phyloP scores from a whole-genome alignment of 2,797 vertebrate species.

The Pipistrellus nathusii region DNA sequence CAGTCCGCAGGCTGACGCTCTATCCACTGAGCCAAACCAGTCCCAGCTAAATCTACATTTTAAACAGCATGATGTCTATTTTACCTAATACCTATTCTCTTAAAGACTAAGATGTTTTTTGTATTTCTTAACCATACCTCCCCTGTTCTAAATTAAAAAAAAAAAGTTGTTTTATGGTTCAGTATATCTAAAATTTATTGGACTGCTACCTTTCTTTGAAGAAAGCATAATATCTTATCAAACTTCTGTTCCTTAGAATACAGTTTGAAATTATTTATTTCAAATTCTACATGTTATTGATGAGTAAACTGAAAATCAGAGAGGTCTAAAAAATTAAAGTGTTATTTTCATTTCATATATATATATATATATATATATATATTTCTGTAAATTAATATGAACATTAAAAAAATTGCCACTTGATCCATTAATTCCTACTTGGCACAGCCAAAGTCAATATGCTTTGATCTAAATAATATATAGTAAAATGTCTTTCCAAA shows the following conservation, averaged over 20 bases:
- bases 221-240: slow-evolving; percentile 51
- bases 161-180: too few species aligned
- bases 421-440: not conserved
- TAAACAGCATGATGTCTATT: not conserved
- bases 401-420: not conserved
- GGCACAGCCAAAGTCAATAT: not conserved
- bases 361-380: not conserved
- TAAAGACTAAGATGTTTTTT: not conserved
- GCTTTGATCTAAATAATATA: not conserved
- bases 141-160: too few species aligned
- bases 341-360: not conserved
- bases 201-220: not conserved
- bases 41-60: not conserved
- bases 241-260: not conserved
- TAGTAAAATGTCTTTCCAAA: slow-evolving; percentile 11
- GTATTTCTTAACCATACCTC: not conserved
- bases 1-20: too few species aligned
- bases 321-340: not conserved
- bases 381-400: not conserved
- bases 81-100: not conserved
- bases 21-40: too few species aligned
- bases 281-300: not conserved
- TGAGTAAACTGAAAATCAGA: not conserved
- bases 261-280: slow-evolving; percentile 11
- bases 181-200: not conserved